These are phyloP conservation scores for Belonocnema kinseyi DNA, from an alignment of 1,140 invertebrate genomes.

Conservation along the genomic window DNA sequence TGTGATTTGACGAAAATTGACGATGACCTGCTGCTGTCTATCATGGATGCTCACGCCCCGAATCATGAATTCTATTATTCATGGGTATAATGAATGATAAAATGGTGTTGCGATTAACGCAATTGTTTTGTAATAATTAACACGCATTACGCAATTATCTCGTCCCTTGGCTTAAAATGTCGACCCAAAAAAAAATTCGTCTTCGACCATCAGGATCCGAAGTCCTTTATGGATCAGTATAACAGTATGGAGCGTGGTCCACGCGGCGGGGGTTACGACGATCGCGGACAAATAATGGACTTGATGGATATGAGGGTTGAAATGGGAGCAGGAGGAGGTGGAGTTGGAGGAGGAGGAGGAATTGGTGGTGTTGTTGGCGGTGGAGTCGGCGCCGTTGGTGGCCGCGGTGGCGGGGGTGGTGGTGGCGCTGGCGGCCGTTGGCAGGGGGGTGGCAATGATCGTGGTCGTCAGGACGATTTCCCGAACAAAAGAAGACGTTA, in stretches of 20 bases:
- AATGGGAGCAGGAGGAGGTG: conserved; percentile 69
- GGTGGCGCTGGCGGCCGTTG: conserved; percentile 58
- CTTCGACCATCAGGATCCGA: conserved; percentile 65
- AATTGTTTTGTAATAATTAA: neutral
- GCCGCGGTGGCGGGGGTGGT: conserved; percentile 48
- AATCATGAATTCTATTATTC: conserved; percentile 50
- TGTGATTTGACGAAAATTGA: conserved; percentile 77
- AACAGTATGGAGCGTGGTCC: conserved; percentile 72
- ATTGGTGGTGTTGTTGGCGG: conserved; percentile 54
- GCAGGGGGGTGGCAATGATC: conserved; percentile 67
- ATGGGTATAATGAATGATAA: neutral
- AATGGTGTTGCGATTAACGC: conserved; percentile 33
- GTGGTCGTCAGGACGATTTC: conserved; percentile 74
- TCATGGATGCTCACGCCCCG: conserved; percentile 73
- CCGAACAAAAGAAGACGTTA: conserved; percentile 75
- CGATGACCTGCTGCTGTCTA: conserved; percentile 76
- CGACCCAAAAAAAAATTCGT: neutral
- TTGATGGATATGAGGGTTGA: conserved; percentile 76
- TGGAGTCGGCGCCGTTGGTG: conserved; percentile 48
- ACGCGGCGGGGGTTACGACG: conserved; percentile 73
- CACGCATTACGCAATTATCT: neutral
- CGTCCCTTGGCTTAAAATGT: neutral
- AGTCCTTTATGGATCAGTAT: conserved; percentile 75
- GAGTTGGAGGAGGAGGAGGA: conserved; percentile 57
- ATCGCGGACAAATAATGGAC: conserved; percentile 74